phyloP scores from a whole-genome alignment of 1,140 invertebrate genomes.

The Delia radicum region DNA sequence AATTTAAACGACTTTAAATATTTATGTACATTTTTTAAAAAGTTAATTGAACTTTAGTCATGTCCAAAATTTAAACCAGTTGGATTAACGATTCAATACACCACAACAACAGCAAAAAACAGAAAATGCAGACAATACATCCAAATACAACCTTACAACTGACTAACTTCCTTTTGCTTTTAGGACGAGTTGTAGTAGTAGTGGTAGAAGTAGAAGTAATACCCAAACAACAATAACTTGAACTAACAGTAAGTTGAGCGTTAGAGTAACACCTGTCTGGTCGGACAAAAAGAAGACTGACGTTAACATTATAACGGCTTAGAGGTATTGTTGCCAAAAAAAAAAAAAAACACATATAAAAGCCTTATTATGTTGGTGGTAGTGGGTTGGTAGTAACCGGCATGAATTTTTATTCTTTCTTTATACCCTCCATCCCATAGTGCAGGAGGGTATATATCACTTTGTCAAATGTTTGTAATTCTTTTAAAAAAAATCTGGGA shows the following conservation, averaged over 20 bases:
- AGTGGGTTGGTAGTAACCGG: neutral
- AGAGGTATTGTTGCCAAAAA: slow-evolving; percentile 23
- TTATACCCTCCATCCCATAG: too few species aligned
- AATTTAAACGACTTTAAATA: neutral
- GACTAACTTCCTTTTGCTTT: neutral
- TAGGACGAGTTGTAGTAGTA: too few species aligned
- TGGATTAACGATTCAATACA: neutral
- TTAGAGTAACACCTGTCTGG: slow-evolving; percentile 23
- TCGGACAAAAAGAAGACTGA: slow-evolving; percentile 18
- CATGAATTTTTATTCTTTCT: neutral
- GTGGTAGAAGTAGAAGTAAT: neutral
- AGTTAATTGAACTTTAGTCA: neutral
- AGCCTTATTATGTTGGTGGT: neutral
- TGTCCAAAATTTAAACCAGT: neutral
- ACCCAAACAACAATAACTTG: neutral
- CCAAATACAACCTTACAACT: neutral
- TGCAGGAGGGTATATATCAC: too few species aligned
- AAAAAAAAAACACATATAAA: neutral
- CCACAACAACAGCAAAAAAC: neutral
- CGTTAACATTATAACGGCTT: slow-evolving; percentile 22
- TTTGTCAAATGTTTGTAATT: too few species aligned
- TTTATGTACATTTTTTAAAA: neutral
- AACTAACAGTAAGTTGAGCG: slow-evolving; percentile 3
- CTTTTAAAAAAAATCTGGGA: too few species aligned
- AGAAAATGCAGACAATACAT: neutral